Conservation (phyloP, 2,113 vertebrate genomes). For the Psephotus haematonotus region DNA sequence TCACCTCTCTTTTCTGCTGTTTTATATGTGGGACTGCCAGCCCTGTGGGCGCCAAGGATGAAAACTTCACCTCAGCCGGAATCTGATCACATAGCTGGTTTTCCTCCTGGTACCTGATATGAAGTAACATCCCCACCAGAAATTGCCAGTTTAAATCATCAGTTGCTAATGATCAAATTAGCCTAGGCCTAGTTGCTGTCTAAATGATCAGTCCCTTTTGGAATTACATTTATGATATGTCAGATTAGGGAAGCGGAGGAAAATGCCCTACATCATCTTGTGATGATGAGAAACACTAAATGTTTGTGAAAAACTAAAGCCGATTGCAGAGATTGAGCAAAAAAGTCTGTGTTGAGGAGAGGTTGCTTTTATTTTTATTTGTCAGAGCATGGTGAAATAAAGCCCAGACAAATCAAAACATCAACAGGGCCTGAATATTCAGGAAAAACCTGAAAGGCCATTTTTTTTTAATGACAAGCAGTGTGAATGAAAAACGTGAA, state of each 20-base stretch:
- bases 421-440: neutral
- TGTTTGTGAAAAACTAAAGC: neutral
- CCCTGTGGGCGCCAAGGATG: neutral
- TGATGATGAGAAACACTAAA: neutral
- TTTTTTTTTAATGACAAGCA: conserved; percentile 1
- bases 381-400: neutral
- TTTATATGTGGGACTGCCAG: neutral
- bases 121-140: neutral
- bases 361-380: neutral
- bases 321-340: neutral
- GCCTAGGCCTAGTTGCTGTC: neutral
- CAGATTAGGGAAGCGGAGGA: neutral
- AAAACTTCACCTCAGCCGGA: neutral
- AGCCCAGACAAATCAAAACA: neutral
- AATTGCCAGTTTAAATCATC: neutral
- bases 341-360: neutral
- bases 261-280: neutral
- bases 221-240: neutral
- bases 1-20: neutral
- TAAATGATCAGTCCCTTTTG: neutral
- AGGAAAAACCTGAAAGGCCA: neutral
- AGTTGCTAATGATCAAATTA: conserved; percentile 32
- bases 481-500: conserved; percentile 10
- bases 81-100: neutral
- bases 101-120: neutral